Conservation (phyloP, 2,113 vertebrate genomes). For the Pongo abelii region DNA sequence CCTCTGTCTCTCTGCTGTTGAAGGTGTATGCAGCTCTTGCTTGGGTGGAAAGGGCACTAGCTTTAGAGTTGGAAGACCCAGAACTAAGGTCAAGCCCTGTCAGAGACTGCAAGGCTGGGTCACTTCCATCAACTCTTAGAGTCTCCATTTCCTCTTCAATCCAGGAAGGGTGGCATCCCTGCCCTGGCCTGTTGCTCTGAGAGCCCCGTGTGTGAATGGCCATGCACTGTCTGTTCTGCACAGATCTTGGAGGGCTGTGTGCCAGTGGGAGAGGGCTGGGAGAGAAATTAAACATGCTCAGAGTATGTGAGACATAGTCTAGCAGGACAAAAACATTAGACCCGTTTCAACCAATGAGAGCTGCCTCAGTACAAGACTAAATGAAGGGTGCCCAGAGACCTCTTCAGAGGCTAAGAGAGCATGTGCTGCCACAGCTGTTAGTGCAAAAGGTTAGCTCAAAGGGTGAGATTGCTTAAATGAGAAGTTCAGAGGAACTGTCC, state of each 20-base stretch:
- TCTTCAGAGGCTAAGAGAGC: too few species aligned
- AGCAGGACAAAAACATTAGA: not conserved
- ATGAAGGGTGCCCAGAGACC: not conserved
- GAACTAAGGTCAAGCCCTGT: not conserved
- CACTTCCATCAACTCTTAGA: not conserved
- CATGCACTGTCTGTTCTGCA: rapidly evolving
- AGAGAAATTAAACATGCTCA: not conserved
- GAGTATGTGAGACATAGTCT: not conserved
- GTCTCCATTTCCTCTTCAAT: not conserved
- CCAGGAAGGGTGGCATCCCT: not conserved
- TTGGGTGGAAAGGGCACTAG: not conserved
- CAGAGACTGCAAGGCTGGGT: not conserved
- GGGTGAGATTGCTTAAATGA: not conserved
- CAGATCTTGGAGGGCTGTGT: not conserved
- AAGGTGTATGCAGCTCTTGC: not conserved
- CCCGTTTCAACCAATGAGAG: not conserved
- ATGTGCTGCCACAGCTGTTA: too few species aligned
- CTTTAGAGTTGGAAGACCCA: not conserved
- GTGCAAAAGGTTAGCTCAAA: not conserved
- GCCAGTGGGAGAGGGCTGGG: not conserved
- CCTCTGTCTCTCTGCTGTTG: not conserved
- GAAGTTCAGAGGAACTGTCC: not conserved
- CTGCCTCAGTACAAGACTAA: not conserved
- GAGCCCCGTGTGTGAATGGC: not conserved
- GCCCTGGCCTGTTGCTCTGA: not conserved